Percentiles rank a stretch among this genome's conserved stretches.
These are phyloP conservation scores for Chaetodon auriga DNA, from an alignment of 2,113 vertebrate genomes.

Conservation along the genomic window DNA sequence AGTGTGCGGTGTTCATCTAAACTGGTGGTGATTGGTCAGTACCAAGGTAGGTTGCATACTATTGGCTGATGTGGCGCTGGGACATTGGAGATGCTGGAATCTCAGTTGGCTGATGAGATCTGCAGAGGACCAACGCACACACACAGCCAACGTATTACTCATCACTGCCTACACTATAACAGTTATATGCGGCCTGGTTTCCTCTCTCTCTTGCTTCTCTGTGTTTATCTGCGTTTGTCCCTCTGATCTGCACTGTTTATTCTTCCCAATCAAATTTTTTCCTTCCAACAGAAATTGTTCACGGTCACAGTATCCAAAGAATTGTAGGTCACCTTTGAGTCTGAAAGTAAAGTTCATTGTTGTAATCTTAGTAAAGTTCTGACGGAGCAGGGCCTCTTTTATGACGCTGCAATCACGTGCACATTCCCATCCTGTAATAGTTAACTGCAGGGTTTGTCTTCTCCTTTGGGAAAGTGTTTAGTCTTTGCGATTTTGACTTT, in stretches of 20 bases:
- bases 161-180: slow-evolving; percentile 24
- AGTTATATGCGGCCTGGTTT: slow-evolving; percentile 36
- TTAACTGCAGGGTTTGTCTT: not conserved
- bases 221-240: not conserved
- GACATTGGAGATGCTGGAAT: slow-evolving; percentile 53
- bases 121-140: slow-evolving; percentile 46
- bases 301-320: not conserved
- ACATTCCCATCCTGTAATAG: not conserved
- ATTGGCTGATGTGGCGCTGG: slow-evolving; percentile 33
- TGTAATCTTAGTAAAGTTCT: not conserved
- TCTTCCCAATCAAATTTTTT: slow-evolving; percentile 27
- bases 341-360: not conserved
- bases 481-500: not conserved
- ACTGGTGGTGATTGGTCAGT: slow-evolving; percentile 23
- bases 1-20: not conserved
- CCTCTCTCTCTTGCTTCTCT: slow-evolving; percentile 34
- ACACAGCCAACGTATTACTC: slow-evolving; percentile 24
- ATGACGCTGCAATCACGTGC: not conserved
- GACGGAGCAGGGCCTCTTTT: not conserved
- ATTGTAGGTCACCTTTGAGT: not conserved
- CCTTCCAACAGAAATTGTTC: not conserved
- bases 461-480: not conserved
- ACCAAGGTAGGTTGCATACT: fast-evolving
- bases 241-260: slow-evolving; percentile 16
- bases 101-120: slow-evolving; percentile 59